Evolutionary conservation across 2,113 vertebrate genomes (phyloP), one percentile per base, ranked within the genome.

Genomic region (Campylomormyrus tamandua): DNA sequence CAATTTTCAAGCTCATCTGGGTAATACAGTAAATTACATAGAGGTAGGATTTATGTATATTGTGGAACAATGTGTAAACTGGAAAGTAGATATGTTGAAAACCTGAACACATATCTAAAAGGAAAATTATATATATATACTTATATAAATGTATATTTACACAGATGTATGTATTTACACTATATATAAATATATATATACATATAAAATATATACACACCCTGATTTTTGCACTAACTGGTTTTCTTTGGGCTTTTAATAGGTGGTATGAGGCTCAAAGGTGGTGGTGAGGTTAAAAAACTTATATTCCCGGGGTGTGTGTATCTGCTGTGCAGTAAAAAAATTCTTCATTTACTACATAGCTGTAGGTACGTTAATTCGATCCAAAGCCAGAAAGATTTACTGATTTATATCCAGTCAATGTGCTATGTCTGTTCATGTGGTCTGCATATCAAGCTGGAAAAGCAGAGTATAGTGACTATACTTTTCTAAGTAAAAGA

Each of bases 11-110:
- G 48, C 46, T 50, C 42, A 13, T 49, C 83, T 86, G 42, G 83
- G 48, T n/a, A 49, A 49, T 86, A 49, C 45, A 10, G 83, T 93
- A 84, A 56, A 42, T 90, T 91, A 91, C 83, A 56, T 90, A 92
- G 92, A 93, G 92, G 93, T 93, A 90, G 92, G 91, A 85, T 53
- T 92, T 90, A 91, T 92, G 91, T 93, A 92, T 92, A 92, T 90
- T 92, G 90, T 91, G 89, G 80, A 89, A 87, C 87, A 90, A 62
- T 92, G 84, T 89, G 58, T 89, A 90, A 87, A 90, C 77, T 90
- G 90, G 90, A 91, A 89, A 92, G 21, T 88, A 87, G 6, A 90
- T 42, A 89, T 45, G 83, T 90, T 92, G 93, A 88, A 89, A 87
- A 53, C 85, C 35, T 87, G 89, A 88, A 92, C 89, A 89, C 84